A percentile compares a stretch with the other conserved stretches of the same genome.
Evolutionary conservation across 2,113 vertebrate species (phyloP).

Genomic region (Chelonoidis abingdonii): DNA sequence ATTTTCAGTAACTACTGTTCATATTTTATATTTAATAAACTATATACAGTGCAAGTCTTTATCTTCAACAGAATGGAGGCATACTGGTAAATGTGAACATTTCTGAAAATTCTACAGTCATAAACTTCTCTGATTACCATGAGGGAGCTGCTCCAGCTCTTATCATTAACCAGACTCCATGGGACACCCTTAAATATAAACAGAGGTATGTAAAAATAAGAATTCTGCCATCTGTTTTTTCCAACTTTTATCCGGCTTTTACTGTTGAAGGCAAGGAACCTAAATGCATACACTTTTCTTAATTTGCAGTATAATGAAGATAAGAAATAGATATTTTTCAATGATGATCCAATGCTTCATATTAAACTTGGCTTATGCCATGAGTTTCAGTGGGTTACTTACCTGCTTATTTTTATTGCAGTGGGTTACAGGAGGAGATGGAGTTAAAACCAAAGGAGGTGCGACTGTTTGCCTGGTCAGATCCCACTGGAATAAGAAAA

Average conservation of each 20-base stretch:
- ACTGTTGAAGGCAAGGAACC: background rate
- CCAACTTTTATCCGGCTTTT: background rate
- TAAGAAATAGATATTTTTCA: background rate
- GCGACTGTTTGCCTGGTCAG: slow-evolving; percentile 90
- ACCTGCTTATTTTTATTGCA: slow-evolving; percentile 52
- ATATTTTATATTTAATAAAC: background rate
- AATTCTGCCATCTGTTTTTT: background rate
- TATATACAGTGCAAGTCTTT: background rate
- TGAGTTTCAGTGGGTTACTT: background rate
- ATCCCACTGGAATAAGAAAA: slow-evolving; percentile 86
- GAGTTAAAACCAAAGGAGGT: slow-evolving; percentile 84
- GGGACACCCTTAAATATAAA: slow-evolving; percentile 81
- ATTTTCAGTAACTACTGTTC: background rate
- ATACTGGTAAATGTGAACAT: slow-evolving; percentile 91
- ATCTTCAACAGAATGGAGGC: slow-evolving; percentile 83
- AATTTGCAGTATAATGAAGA: background rate
- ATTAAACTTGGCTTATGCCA: background rate
- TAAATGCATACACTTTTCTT: background rate
- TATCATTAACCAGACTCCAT: slow-evolving; percentile 91
- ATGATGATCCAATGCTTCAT: background rate
- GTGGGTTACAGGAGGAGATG: slow-evolving; percentile 77
- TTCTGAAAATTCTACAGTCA: slow-evolving; percentile 87
- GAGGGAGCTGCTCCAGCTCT: slow-evolving; percentile 93
- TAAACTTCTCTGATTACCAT: slow-evolving; percentile 92
- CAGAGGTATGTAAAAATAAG: slow-evolving; percentile 79